phyloP scores from a whole-genome alignment of 2,113 vertebrate genomes.

The Phalacrocorax carbo region DNA sequence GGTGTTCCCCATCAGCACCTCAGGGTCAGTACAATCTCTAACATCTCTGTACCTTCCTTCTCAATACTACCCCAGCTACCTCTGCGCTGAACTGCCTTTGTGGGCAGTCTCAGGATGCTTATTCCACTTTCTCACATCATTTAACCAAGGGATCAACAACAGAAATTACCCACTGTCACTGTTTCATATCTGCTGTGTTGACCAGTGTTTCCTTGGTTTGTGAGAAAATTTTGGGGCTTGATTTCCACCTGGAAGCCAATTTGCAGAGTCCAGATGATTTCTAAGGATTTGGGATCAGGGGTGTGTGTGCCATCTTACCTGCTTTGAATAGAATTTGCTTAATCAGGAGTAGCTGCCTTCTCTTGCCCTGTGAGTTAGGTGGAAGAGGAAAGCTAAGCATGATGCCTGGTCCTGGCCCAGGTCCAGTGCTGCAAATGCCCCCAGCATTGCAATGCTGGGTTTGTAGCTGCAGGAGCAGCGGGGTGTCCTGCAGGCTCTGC shows the following conservation, averaged over 20 bases:
- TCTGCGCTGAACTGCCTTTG: background rate
- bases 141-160: background rate
- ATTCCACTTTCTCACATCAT: background rate
- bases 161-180: background rate
- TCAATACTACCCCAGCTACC: background rate
- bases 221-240: background rate
- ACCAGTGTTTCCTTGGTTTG: background rate
- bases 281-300: background rate
- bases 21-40: background rate
- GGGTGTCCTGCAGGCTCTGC: background rate
- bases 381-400: background rate
- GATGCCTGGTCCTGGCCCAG: background rate
- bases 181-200: background rate
- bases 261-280: background rate
- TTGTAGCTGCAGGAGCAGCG: background rate
- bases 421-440: background rate
- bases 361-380: background rate
- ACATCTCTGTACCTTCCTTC: background rate
- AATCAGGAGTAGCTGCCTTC: background rate
- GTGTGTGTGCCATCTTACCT: background rate
- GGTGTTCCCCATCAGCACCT: background rate
- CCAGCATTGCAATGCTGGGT: too few relatives aligned
- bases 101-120: background rate
- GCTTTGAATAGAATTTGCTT: background rate
- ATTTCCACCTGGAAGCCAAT: background rate